Evolutionary conservation across 2,888 invertebrate species (phyloP), one percentile per base, ranked within the genome.

Genomic region (Scaeva pyrastri): DNA sequence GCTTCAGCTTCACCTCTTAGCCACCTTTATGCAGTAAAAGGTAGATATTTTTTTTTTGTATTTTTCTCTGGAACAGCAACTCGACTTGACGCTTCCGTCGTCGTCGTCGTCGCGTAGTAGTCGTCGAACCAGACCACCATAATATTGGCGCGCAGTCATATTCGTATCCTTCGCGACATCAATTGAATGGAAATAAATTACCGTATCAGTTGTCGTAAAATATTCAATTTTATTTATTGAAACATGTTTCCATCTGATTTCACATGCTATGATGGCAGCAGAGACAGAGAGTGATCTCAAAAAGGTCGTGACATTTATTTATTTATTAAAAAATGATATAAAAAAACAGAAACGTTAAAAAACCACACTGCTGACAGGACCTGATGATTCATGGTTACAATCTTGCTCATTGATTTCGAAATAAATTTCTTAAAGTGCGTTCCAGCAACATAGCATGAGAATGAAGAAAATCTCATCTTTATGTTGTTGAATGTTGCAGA

Each of bases 181-280:
- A 86, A 86, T 77, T 86, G 82, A 86, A 82, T 86, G 74, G 77
- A 82, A 86, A 82, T 86, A 86, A 86, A 86, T 86, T 71, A 86
- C 73, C 77, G 77, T 86, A 86, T 86, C 86, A 82, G 77, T 86
- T 86, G 86, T 82, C 82, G 86, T 86, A 78, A 82, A 86, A 82
- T 78, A 71, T 71, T 56, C 82, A 86, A 78, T 86, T 86, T 86
- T 74, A 86, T 86, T 78, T 86, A 82, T 82, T 81, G 68, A 85
- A 85, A 76, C 85, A 85, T 68, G 73, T 81, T 86, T 86, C 86
- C 82, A 82, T 50, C 70, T 64, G 86, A 86, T 77, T 86, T 76
- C 85, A 77, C 80, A 80, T 56, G 75, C 19, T 2, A 45, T 60
- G 8, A 31, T 31, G 31, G 31, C 31, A 31, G 31, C 31, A 31